Percentiles rank a stretch among this genome's conserved stretches.
Evolutionary conservation across 2,797 vertebrate species (phyloP).

Genomic region (Serranus cabrilla): DNA sequence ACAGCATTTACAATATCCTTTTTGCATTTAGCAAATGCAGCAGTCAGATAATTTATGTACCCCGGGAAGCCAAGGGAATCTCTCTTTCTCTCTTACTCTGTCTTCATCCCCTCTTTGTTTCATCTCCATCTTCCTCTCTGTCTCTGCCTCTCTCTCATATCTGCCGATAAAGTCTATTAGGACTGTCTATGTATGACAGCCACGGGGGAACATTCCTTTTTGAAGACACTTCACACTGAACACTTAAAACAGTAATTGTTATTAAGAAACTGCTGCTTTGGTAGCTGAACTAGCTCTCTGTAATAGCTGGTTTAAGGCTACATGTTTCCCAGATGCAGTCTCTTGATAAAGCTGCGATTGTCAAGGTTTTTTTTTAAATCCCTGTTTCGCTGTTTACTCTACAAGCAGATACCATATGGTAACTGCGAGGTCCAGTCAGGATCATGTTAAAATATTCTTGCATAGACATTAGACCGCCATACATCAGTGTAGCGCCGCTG

Average conservation of each 20-base stretch:
- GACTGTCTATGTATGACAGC: slow-evolving; percentile 55
- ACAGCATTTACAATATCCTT: slow-evolving; percentile 28
- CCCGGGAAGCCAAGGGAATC: slow-evolving; percentile 42
- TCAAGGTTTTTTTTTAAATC: slow-evolving; percentile 24
- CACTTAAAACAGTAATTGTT: slow-evolving; percentile 67
- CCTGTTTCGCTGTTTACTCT: slow-evolving; percentile 30
- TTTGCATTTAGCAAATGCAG: slow-evolving; percentile 53
- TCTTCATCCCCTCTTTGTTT: slow-evolving; percentile 47
- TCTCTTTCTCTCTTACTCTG: slow-evolving; percentile 28
- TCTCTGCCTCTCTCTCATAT: slow-evolving; percentile 43
- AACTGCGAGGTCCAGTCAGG: slow-evolving; percentile 17
- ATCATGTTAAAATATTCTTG: slow-evolving; percentile 22
- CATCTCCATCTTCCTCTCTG: slow-evolving; percentile 43
- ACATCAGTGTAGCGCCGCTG: slow-evolving; percentile 13
- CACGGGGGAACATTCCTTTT: slow-evolving; percentile 66
- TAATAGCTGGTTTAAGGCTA: slow-evolving; percentile 49
- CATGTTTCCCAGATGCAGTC: slow-evolving; percentile 40
- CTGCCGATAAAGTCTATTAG: slow-evolving; percentile 69
- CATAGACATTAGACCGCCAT: slow-evolving; percentile 4
- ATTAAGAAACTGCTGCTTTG: slow-evolving; percentile 60
- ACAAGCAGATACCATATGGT: slow-evolving; percentile 7
- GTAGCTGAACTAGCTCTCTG: slow-evolving; percentile 46
- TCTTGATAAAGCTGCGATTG: slow-evolving; percentile 32
- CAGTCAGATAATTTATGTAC: slow-evolving; percentile 49
- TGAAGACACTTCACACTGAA: slow-evolving; percentile 63